Base-by-base conservation (phyloP, 92 coral and sea anemone genomes). In the Paramuricea clavata region DNA sequence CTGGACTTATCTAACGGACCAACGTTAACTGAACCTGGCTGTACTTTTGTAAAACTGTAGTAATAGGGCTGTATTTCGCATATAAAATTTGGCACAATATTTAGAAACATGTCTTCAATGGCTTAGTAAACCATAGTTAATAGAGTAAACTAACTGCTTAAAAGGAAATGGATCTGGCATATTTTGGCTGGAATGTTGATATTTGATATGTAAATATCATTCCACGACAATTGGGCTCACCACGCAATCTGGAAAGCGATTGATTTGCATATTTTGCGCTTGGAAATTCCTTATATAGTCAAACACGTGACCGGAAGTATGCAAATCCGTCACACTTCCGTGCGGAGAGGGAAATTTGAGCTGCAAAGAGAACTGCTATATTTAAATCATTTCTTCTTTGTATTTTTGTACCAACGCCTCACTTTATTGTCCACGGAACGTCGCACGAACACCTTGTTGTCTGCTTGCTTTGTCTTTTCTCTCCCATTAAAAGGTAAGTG, bases 321-420 rank as follows among this genome's bases (percentile, higher is more conserved):
- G 28, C 17, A 12, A 27, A 74, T 10, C 19, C n/a, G 31, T 16
- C 19, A 22, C 32, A 44, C 82, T 76, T 76, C 82, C 82, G 82
- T 76, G n/a, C 0, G n/a, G 19, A 31, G 81, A 76, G 82, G 82
- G 82, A 76, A 76, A 76, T 76, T 76, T 76, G 82, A 76, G 82
- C 26, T 49, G 82, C 26, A 49, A 23, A 2, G 10, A 50, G 30
- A 42, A 6, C 67, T 39, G 44, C 5, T 28, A 49, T 76, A 76
- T 30, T 76, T 49, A 36, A 42, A 5, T 44, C 81, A 17, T 36
- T n/a, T 23, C 62, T 74, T 49, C 44, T 62, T 28, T 44, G 64
- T 32, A 74, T 47, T 49, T 28, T 42, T 41, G 60, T 44, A 42
- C 47, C 69, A 21, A 30, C 60, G 39, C 36, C 72, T 65, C 54